Conservation (phyloP, 2,113 vertebrate genomes). For the Micromys minutus region DNA sequence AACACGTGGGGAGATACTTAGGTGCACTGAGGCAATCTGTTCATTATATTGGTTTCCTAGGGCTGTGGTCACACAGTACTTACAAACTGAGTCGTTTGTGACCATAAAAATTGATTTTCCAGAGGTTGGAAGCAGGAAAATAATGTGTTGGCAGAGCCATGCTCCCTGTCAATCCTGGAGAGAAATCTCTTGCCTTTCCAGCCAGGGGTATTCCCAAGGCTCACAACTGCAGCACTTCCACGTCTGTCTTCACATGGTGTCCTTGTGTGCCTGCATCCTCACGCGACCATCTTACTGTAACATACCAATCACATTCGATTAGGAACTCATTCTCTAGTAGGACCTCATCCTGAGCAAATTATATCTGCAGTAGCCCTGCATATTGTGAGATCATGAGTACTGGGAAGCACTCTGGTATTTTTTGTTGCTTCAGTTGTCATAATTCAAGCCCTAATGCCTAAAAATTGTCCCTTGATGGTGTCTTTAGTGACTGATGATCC, state of each 20-base stretch:
- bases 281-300: not conserved
- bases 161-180: not conserved
- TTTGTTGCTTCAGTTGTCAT: not conserved
- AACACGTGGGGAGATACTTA: not conserved
- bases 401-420: not conserved
- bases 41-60: not conserved
- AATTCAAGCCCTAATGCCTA: not conserved
- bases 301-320: not conserved
- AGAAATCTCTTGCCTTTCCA: not conserved
- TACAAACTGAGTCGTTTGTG: not conserved
- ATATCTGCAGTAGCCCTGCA: not conserved
- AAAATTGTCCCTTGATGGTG: not conserved
- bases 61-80: not conserved
- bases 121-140: constrained; percentile 16
- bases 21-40: not conserved
- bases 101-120: constrained; percentile 12
- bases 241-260: not conserved
- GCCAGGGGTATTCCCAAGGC: not conserved
- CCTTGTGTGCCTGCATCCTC: not conserved
- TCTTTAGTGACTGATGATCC: not conserved
- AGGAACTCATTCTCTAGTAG: not conserved
- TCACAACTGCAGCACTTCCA: not conserved
- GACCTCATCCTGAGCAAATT: constrained; percentile 2
- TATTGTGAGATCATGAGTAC: not conserved
- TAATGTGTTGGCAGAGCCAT: not conserved